Percentiles rank a stretch among this genome's conserved stretches.
Evolutionary conservation across 2,797 vertebrate species (phyloP).

Genomic region (Phyllotis vaccarum): DNA sequence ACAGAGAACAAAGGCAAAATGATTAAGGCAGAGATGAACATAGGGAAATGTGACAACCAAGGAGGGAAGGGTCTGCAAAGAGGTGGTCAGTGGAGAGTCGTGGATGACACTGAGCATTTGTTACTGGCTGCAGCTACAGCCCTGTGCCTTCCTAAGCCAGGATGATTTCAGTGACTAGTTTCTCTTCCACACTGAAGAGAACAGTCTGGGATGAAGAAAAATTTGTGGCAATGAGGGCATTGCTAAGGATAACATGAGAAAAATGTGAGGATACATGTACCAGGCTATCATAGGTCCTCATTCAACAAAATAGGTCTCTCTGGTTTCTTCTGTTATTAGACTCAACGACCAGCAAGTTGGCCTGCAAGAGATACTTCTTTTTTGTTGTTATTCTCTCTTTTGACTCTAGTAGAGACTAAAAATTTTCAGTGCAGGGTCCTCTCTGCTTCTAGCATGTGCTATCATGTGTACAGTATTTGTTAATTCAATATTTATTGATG

Average conservation of each 20-base stretch:
- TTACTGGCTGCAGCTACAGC: too few species aligned
- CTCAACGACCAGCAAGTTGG: not conserved
- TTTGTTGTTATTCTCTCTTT: not conserved
- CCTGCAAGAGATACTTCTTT: not conserved
- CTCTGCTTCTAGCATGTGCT: not conserved
- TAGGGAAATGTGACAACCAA: not conserved
- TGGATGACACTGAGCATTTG: fast-evolving
- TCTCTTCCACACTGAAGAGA: not conserved
- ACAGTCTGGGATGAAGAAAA: not conserved
- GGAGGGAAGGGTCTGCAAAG: not conserved
- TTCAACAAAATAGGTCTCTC: not conserved
- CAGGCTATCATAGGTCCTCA: not conserved
- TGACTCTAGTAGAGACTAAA: constrained; percentile 19
- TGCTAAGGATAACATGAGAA: not conserved
- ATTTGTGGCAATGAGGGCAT: too few species aligned
- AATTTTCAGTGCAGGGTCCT: not conserved
- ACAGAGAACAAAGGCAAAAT: not conserved
- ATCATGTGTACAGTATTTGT: too few species aligned
- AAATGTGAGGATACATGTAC: not conserved
- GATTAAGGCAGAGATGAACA: not conserved
- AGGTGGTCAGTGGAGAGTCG: not conserved
- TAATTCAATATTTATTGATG: constrained; percentile 9
- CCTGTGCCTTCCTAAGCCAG: not conserved
- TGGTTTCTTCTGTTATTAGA: not conserved
- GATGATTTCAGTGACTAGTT: fast-evolving